Percentiles rank a stretch among this genome's conserved stretches.
These are phyloP conservation scores for Pungitius pungitius DNA, from an alignment of 2,113 vertebrate genomes.

Conservation along the genomic window DNA sequence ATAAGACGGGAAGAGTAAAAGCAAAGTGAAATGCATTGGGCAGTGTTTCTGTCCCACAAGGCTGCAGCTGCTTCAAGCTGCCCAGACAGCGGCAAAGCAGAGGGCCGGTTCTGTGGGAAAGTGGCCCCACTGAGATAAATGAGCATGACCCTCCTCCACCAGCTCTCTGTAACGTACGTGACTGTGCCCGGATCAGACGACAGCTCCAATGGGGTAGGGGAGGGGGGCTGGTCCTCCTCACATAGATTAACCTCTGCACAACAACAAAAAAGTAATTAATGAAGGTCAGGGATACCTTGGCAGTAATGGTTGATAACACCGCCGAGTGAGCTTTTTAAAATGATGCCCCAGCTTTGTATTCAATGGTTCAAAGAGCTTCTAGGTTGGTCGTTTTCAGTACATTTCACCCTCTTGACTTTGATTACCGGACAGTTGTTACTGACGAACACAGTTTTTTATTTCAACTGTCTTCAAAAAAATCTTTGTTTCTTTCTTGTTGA, in stretches of 20 bases:
- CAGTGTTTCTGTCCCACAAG: conserved; percentile 41
- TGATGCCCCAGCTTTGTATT: neutral
- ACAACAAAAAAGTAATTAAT: neutral
- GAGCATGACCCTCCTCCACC: conserved; percentile 55
- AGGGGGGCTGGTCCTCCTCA: conserved; percentile 29
- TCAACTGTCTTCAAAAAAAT: neutral
- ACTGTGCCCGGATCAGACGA: conserved; percentile 43
- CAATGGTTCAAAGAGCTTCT: neutral
- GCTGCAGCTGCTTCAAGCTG: conserved; percentile 57
- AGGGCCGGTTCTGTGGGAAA: conserved; percentile 62
- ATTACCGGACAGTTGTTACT: neutral
- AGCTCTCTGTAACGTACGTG: conserved; percentile 58
- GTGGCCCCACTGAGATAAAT: conserved; percentile 61
- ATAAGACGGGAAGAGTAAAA: conserved; percentile 4
- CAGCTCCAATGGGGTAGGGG: conserved; percentile 24
- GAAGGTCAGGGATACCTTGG: neutral
- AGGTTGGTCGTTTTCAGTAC: neutral
- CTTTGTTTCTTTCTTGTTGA: neutral
- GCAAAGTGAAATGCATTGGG: conserved; percentile 4
- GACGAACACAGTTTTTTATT: neutral
- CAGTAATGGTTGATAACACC: neutral
- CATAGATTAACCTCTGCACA: conserved; percentile 1
- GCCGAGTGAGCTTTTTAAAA: neutral
- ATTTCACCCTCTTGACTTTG: neutral
- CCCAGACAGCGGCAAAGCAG: conserved; percentile 37